Percentiles rank a stretch among this genome's conserved stretches.
phyloP scores from a whole-genome alignment of 2,797 vertebrate species.

The Rhadinocentrus ornatus region DNA sequence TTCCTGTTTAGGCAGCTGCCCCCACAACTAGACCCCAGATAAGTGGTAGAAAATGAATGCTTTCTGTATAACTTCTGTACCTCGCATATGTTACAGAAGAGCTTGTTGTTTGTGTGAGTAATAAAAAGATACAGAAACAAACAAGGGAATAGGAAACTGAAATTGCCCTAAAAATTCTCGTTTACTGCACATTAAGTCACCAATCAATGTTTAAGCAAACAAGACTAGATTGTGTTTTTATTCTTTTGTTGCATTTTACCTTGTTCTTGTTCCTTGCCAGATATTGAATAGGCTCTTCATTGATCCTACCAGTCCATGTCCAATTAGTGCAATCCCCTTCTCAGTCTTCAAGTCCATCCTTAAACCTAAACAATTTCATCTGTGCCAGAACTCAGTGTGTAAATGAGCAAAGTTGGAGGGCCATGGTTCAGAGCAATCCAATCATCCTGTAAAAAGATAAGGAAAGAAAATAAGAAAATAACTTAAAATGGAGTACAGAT shows the following conservation, averaged over 20 bases:
- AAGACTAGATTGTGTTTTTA: neutral
- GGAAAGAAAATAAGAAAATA: too few relatives aligned
- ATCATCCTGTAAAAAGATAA: neutral
- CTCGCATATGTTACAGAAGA: too few relatives aligned
- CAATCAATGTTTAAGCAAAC: neutral
- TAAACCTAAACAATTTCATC: neutral
- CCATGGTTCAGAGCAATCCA: neutral
- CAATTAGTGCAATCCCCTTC: neutral
- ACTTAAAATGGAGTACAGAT: neutral
- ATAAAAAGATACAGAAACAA: too few relatives aligned
- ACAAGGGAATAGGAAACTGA: too few relatives aligned
- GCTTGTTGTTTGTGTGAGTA: too few relatives aligned
- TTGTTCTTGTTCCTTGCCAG: neutral
- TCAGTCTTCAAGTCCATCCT: neutral
- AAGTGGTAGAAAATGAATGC: too few relatives aligned
- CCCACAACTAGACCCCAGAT: too few relatives aligned
- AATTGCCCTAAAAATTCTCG: too few relatives aligned
- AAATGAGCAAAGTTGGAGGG: neutral
- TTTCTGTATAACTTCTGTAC: too few relatives aligned
- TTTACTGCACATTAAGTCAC: too few relatives aligned
- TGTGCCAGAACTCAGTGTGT: neutral
- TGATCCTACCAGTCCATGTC: neutral
- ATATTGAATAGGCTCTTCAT: neutral
- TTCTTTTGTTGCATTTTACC: too few relatives aligned
- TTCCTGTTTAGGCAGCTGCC: too few relatives aligned